Percentiles rank a stretch among this genome's conserved stretches.
Evolutionary conservation across 2,888 invertebrate genomes (phyloP).

Genomic region (Carpatolechia fugitivella): DNA sequence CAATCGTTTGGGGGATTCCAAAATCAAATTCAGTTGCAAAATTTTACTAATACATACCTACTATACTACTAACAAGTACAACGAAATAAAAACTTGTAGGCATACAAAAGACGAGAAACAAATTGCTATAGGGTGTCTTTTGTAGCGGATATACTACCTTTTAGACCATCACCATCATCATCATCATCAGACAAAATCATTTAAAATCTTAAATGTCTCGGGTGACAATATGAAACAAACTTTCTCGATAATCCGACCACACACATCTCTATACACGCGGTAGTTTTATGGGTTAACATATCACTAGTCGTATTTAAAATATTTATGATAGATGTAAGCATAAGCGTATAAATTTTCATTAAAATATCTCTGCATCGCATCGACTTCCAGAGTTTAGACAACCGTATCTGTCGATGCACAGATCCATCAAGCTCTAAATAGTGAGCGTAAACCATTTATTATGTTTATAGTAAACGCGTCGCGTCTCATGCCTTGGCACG

Average conservation of each 20-base stretch:
- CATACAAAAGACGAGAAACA: no score
- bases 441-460: conserved; percentile 19
- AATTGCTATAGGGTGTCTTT: no score
- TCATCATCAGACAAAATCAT: no score
- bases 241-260: neutral
- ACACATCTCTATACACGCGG: neutral
- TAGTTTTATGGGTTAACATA: neutral
- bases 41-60: no score
- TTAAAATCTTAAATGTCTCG: neutral
- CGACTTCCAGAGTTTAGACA: neutral
- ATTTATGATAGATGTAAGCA: conserved; percentile 6
- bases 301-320: neutral
- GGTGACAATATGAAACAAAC: neutral
- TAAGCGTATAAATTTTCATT: conserved; percentile 11
- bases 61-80: no score
- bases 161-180: no score
- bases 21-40: no score
- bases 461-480: conserved; percentile 12
- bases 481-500: neutral
- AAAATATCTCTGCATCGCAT: conserved; percentile 5
- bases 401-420: conserved; percentile 15
- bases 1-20: no score
- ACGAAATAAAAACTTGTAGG: no score
- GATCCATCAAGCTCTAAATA: conserved; percentile 19
- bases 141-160: no score